phyloP scores from a whole-genome alignment of 2,113 vertebrate species.

The Ceyx margarethae region DNA sequence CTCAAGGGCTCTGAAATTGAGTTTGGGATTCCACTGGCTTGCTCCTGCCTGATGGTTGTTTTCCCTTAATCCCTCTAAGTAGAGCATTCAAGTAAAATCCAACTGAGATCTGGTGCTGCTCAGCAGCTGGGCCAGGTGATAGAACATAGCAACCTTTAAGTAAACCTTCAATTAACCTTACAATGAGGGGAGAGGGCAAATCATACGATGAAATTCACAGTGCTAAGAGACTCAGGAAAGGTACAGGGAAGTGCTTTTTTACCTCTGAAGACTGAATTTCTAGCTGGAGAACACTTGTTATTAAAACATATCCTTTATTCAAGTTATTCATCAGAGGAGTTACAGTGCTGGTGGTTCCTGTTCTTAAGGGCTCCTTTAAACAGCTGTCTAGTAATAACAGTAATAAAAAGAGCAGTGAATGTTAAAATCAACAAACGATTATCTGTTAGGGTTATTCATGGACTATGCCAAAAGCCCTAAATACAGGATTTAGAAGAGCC shows the following conservation, averaged over 20 bases:
- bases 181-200: background rate
- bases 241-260: background rate
- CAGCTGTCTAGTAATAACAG: background rate
- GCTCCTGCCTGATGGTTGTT: conserved; percentile 16
- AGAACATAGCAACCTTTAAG: background rate
- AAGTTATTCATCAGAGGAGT: background rate
- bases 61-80: conserved; percentile 14
- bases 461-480: conserved; percentile 27
- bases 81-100: conserved; percentile 42
- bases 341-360: background rate
- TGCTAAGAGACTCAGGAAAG: background rate
- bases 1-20: conserved; percentile 67
- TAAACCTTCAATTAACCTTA: background rate
- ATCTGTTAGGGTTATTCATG: conserved; percentile 16
- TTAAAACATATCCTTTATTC: background rate
- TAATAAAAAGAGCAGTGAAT: background rate
- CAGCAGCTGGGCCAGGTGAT: conserved; percentile 18
- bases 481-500: conserved; percentile 37
- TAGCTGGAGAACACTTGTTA: background rate
- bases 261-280: background rate
- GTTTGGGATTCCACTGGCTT: conserved; percentile 23
- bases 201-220: background rate
- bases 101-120: background rate
- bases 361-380: background rate
- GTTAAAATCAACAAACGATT: conserved; percentile 31